phyloP scores from a whole-genome alignment of 1,140 invertebrate genomes.

The Catajapyx aquilonaris region DNA sequence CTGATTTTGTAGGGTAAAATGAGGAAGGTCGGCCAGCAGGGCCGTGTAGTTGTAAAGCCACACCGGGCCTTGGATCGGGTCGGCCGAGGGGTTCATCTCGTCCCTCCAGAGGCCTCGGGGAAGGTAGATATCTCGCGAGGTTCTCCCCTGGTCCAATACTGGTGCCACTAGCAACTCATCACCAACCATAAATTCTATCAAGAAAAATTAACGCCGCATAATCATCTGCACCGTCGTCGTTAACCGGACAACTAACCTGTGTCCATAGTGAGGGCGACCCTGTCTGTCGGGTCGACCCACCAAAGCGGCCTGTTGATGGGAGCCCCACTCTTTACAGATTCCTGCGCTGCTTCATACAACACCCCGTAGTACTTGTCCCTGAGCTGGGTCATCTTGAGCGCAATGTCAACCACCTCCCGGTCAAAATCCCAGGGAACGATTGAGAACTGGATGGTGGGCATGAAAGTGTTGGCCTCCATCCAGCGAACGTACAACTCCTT shows the following conservation, averaged over 20 bases:
- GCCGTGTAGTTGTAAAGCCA: constrained; percentile 44
- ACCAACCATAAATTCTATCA: constrained; percentile 61
- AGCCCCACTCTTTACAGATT: constrained; percentile 18
- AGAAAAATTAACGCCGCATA: constrained; percentile 6
- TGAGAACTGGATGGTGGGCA: constrained; percentile 75
- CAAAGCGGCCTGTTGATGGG: constrained; percentile 28
- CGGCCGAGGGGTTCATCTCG: constrained; percentile 25
- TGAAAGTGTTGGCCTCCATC: constrained; percentile 65
- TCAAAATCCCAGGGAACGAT: constrained; percentile 73
- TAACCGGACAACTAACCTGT: constrained; percentile 27
- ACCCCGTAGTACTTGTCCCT: too few species aligned
- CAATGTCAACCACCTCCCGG: constrained; percentile 24
- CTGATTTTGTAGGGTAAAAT: too few species aligned
- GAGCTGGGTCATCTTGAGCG: too few species aligned
- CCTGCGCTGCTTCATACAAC: too few species aligned
- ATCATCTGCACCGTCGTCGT: not conserved
- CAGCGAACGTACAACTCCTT: constrained; percentile 76
- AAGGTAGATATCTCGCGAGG: constrained; percentile 48
- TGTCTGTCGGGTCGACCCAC: constrained; percentile 43
- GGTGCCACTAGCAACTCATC: constrained; percentile 70
- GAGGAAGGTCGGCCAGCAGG: constrained; percentile 39
- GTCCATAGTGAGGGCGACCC: constrained; percentile 36
- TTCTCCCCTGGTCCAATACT: constrained; percentile 40
- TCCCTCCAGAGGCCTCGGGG: constrained; percentile 44
- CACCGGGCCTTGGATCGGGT: constrained; percentile 28